Base-by-base conservation (phyloP, 2,113 vertebrate species). In the Nothobranchius kuhntae region DNA sequence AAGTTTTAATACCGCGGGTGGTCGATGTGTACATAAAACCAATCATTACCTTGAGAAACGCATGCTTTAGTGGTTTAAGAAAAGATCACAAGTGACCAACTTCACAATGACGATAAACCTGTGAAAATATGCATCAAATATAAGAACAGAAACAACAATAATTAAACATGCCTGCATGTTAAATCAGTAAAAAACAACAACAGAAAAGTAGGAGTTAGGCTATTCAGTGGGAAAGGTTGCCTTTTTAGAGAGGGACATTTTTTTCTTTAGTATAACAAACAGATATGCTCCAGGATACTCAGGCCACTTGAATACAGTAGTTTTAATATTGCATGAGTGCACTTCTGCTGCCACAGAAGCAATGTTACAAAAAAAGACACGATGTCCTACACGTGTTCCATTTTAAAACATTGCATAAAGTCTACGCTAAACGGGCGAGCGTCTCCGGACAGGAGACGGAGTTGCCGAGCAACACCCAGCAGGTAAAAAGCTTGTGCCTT, bases 81-180 rank as follows among this genome's bases (percentile, higher is more conserved):
- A 63, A 54, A 45, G 30, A 30, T 30, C 30, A 30, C 30, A 30
- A 30, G 60, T 53, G 14, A 17, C 53, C 30, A 26, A 56, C n/a
- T 53, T 35, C 59, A 48, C 12, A 68, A 51, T 24, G 50, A 45
- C 14, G 6, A 15, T 14, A 56, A 74, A 15, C 68, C 30, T 59
- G 61, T 5, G 40, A 61, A 58, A 46, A 36, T 21, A 74, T 24
- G 53, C n/a, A 53, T 21, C 45, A 68, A 26, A 15, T 53, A 46
- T 56, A 59, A 58, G 48, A 38, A 55, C 3, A 13, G 55, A 46
- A 59, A 68, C 4, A 35, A 48, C 17, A 77, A 42, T 17, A 73
- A 61, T 70, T 68, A 80, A 92, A 93, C 91, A 92, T 89, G 91
- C 91, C 91, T 86, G 92, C 91, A 92, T 92, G 90, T 92, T 90